Percentiles rank a stretch among this genome's conserved stretches.
phyloP scores from a whole-genome alignment of 2,797 vertebrate genomes.

The Champsocephalus esox region DNA sequence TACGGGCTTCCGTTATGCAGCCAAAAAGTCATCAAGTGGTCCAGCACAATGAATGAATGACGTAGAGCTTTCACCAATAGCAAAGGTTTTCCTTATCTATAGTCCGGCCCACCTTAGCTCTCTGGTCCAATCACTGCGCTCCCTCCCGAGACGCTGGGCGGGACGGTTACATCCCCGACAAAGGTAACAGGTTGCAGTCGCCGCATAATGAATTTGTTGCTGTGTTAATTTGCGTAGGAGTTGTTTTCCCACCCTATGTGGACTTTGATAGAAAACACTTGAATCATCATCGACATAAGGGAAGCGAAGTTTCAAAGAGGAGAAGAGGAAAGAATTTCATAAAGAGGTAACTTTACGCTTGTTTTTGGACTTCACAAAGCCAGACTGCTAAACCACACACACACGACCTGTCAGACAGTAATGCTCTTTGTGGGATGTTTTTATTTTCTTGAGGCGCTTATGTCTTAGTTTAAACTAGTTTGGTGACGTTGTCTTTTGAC shows the following conservation, averaged over 20 bases:
- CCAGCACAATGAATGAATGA: constrained; percentile 27
- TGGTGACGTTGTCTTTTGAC: neutral
- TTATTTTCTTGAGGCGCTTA: neutral
- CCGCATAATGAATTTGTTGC: constrained; percentile 69
- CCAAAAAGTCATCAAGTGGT: neutral
- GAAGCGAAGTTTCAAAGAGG: constrained; percentile 19
- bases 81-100: neutral
- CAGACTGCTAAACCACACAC: constrained; percentile 49
- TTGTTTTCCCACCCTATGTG: constrained; percentile 4
- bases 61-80: constrained; percentile 57
- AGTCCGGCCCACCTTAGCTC: constrained; percentile 41
- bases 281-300: neutral
- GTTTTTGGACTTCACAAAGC: constrained; percentile 34
- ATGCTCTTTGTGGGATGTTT: neutral
- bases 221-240: constrained; percentile 12
- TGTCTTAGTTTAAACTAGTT: neutral
- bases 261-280: constrained; percentile 35
- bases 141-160: constrained; percentile 60
- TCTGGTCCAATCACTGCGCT: constrained; percentile 69
- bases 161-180: constrained; percentile 63
- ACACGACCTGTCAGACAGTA: constrained; percentile 39
- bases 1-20: neutral
- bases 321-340: constrained; percentile 23
- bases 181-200: constrained; percentile 84
- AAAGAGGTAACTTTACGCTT: constrained; percentile 68